These are phyloP conservation scores for Dysdera silvatica DNA, from an alignment of 1,140 invertebrate genomes.

Conservation along the genomic window DNA sequence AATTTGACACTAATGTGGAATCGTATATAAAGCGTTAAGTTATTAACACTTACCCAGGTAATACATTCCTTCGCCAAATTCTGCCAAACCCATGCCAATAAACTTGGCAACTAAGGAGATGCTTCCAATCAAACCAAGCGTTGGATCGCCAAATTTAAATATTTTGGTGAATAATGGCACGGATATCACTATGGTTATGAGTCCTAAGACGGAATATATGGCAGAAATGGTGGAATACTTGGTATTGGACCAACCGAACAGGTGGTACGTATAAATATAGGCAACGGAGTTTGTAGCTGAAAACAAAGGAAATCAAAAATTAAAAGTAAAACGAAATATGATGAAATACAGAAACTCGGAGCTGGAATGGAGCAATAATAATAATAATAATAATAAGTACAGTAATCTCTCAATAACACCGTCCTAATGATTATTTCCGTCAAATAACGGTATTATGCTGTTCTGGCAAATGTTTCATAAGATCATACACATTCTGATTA, in stretches of 20 bases:
- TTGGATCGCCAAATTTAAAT: background rate
- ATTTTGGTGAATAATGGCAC: slow-evolving; percentile 3
- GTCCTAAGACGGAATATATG: background rate
- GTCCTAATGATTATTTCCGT: too few relatives aligned
- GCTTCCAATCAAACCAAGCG: background rate
- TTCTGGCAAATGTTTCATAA: too few relatives aligned
- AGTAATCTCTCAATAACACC: too few relatives aligned
- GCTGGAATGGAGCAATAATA: too few relatives aligned
- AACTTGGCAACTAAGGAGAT: background rate
- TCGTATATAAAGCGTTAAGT: too few relatives aligned
- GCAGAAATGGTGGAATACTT: slow-evolving; percentile 1
- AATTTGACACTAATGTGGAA: too few relatives aligned
- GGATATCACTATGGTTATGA: background rate
- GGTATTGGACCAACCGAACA: slow-evolving; percentile 8
- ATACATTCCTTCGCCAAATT: background rate
- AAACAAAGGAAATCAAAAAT: background rate
- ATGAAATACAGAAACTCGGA: too few relatives aligned
- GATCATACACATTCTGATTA: too few relatives aligned
- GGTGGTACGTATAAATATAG: background rate
- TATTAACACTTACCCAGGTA: slow-evolving; percentile 8
- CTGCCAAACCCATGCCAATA: background rate
- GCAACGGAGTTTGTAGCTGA: background rate
- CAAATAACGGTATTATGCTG: too few relatives aligned
- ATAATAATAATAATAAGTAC: too few relatives aligned
- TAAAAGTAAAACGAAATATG: too few relatives aligned